phyloP scores from a whole-genome alignment of 2,888 invertebrate genomes.

The Steinernema scapterisci region DNA sequence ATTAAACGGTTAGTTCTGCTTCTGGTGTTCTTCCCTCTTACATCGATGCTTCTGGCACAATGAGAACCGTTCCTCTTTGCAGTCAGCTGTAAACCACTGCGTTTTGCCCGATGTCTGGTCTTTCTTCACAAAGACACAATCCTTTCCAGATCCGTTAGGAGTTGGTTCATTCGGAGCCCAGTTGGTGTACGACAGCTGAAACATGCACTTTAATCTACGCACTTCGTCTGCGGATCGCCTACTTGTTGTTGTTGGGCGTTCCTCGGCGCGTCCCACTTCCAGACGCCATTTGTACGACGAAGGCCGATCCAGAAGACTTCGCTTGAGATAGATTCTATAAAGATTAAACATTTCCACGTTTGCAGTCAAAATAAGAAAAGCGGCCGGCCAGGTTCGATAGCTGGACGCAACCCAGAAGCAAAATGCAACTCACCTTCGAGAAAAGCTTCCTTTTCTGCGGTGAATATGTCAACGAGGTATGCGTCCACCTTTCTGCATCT shows the following conservation, averaged over 20 bases:
- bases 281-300: slow-evolving; percentile 38
- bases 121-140: slow-evolving; percentile 49
- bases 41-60: slow-evolving; percentile 53
- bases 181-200: slow-evolving; percentile 39
- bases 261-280: slow-evolving; percentile 54
- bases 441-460: slow-evolving; percentile 35
- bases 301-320: slow-evolving; percentile 48
- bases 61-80: slow-evolving; percentile 34
- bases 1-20: not conserved
- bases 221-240: not conserved
- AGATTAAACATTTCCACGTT: too few species aligned
- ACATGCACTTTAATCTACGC: not conserved
- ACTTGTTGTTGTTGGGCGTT: slow-evolving; percentile 35
- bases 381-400: too few species aligned
- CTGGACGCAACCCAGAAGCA: too few species aligned
- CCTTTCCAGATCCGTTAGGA: slow-evolving; percentile 38
- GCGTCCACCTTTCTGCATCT: slow-evolving; percentile 38
- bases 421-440: not conserved
- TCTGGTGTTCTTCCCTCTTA: not conserved
- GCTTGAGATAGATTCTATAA: too few species aligned
- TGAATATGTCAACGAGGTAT: slow-evolving; percentile 11
- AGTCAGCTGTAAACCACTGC: slow-evolving; percentile 39
- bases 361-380: too few species aligned
- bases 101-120: not conserved
- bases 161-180: slow-evolving; percentile 46